These are phyloP conservation scores for Microctonus hyperodae DNA, from an alignment of 2,888 invertebrate genomes.

Conservation along the genomic window DNA sequence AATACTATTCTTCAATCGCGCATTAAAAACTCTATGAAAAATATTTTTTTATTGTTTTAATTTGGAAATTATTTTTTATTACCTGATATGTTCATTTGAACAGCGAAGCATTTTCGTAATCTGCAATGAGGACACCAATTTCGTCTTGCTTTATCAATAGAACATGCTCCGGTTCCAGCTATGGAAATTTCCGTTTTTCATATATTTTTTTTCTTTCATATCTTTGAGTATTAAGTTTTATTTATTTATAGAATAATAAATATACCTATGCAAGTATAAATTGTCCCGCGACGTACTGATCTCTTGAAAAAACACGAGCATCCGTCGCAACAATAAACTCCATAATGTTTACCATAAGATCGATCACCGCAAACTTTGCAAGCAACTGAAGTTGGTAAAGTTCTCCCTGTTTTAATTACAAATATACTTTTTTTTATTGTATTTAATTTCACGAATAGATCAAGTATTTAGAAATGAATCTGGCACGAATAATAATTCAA, in stretches of 20 bases:
- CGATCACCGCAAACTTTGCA: conserved; percentile 85
- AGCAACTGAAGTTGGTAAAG: conserved; percentile 71
- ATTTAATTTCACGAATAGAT: not conserved
- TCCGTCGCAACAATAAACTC: conserved; percentile 85
- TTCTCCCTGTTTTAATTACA: conserved; percentile 63
- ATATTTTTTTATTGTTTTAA: not conserved
- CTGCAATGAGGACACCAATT: conserved; percentile 91
- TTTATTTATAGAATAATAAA: not conserved
- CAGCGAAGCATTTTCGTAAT: conserved; percentile 77
- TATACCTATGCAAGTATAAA: conserved; percentile 79
- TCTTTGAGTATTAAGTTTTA: not conserved
- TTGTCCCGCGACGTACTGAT: conserved; percentile 75
- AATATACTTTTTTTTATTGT: not conserved
- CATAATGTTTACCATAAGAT: conserved; percentile 85
- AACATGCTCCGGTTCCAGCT: conserved; percentile 78
- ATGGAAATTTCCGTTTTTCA: conserved; percentile 36
- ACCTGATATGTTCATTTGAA: conserved; percentile 82
- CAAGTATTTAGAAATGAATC: not conserved
- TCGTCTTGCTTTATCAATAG: conserved; percentile 80
- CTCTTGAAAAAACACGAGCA: conserved; percentile 91
- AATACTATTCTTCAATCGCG: not conserved
- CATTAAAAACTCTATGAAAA: not conserved
- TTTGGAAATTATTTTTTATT: conserved; percentile 38
- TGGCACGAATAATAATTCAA: too few species aligned
- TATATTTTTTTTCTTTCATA: not conserved